Base-by-base conservation (phyloP, 2,888 invertebrate species). In the Drosophila borealis region DNA sequence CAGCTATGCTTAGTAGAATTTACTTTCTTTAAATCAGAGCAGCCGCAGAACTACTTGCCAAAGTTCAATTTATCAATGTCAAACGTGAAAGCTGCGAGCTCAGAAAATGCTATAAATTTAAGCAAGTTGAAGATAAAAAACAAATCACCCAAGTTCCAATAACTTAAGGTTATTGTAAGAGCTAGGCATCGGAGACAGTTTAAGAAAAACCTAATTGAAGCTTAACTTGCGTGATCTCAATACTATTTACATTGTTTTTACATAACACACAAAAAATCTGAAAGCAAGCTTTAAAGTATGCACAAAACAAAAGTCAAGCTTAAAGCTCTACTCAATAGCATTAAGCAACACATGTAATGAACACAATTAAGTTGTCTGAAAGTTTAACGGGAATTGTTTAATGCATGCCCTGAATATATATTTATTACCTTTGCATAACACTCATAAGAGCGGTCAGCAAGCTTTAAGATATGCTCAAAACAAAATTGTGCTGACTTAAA, bases 21-120 rank as follows among this genome's bases (percentile, higher is more conserved):
- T 21, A 44, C 34, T 56, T 53, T 34, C 33, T 36, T 60, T 25
- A 60, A 66, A 55, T 65, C 72, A 60, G 50, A 62, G 57, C 55
- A 19, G 44, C 56, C 54, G 54, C 49, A 56, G 45, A 61, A 53
- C 46, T 59, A 53, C 57, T 57, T 61, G 63, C 49, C 65, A 60
- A 63, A 77, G 55, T 63, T 51, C 59, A 57, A 78, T 77, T 77
- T 66, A 78, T 77, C 73, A 78, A 63, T 48, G 70, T 66, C 74
- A 45, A 44, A 19, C 25, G 10, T 42, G 25, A 37, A 34, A 67
- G 21, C 39, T 46, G 39, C 21, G 25, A 8, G 49, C 37, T 37
- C 41, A 25, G 36, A 17, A 34, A 50, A 34, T 50, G 44, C 19
- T 37, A 42, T 68, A 74, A 67, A 54, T 71, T 66, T 5, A 41